These are phyloP conservation scores for Chascanopsetta lugubris DNA, from an alignment of 2,113 vertebrate genomes.

Conservation along the genomic window DNA sequence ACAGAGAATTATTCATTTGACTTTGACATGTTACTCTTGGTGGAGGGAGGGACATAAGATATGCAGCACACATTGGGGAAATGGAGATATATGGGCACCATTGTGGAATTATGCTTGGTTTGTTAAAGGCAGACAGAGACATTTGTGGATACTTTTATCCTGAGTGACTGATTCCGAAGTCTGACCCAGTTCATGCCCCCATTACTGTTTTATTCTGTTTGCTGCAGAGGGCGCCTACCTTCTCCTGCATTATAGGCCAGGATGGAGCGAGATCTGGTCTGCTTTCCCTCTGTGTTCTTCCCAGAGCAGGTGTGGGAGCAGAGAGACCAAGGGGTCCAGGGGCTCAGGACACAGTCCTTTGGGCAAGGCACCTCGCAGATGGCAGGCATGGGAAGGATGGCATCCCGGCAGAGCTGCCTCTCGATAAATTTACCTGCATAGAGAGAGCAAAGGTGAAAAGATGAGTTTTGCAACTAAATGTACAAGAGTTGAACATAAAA, in stretches of 20 bases:
- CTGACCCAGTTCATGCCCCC: not conserved
- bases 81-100: not conserved
- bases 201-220: too few relatives aligned
- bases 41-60: not conserved
- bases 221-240: constrained; percentile 78
- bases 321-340: constrained; percentile 91
- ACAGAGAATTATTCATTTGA: constrained; percentile 31
- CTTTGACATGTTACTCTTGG: constrained; percentile 5
- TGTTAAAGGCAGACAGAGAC: not conserved
- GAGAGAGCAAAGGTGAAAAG: too few relatives aligned
- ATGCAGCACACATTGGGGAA: not conserved
- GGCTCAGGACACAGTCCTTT: constrained; percentile 92
- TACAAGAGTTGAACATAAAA: not conserved
- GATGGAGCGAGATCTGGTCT: constrained; percentile 89
- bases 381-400: constrained; percentile 92
- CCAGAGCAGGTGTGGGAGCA: constrained; percentile 98
- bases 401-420: constrained; percentile 91
- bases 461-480: not conserved
- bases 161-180: not conserved
- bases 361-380: constrained; percentile 92
- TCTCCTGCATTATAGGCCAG: constrained; percentile 90
- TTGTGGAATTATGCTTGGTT: not conserved
- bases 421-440: constrained; percentile 87
- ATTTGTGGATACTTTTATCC: not conserved
- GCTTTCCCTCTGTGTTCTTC: constrained; percentile 95